phyloP scores from a whole-genome alignment of 2,888 invertebrate genomes.

The Sclerodermus sp. region DNA sequence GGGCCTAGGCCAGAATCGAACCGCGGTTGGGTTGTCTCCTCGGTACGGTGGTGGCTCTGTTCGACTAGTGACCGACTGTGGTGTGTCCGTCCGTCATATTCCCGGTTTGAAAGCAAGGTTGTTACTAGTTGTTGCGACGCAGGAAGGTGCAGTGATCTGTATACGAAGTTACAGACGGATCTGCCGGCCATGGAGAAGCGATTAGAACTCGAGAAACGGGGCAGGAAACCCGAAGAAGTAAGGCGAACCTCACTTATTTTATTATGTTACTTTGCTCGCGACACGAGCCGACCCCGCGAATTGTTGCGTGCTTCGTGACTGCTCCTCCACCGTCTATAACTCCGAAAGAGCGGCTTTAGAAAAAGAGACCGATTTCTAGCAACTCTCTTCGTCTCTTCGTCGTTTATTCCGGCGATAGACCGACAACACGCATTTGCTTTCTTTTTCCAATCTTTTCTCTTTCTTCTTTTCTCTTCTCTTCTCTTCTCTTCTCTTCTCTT shows the following conservation, averaged over 20 bases:
- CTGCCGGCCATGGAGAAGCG: constrained; percentile 82
- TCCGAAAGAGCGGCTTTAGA: too few species aligned
- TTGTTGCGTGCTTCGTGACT: constrained; percentile 23
- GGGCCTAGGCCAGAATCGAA: constrained; percentile 46
- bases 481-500: too few species aligned
- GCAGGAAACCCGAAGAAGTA: constrained; percentile 88
- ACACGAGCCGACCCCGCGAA: constrained; percentile 16
- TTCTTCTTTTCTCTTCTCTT: too few species aligned
- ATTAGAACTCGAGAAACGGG: constrained; percentile 92
- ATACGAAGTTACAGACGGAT: constrained; percentile 21
- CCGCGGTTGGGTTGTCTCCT: constrained; percentile 43
- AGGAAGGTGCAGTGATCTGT: constrained; percentile 44
- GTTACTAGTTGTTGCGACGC: constrained; percentile 53
- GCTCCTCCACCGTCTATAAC: too few species aligned
- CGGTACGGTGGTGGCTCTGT: constrained; percentile 41
- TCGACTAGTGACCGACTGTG: constrained; percentile 46
- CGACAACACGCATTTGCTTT: too few species aligned
- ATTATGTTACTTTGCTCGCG: constrained; percentile 17
- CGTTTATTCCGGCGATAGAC: too few species aligned
- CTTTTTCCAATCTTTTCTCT: too few species aligned
- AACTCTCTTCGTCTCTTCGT: too few species aligned
- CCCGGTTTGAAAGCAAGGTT: constrained; percentile 55
- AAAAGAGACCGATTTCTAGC: too few species aligned
- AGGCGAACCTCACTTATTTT: constrained; percentile 49
- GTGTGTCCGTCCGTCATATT: constrained; percentile 52